Base-by-base conservation (phyloP, 2,888 invertebrate species). In the Cantharis flavilabris region DNA sequence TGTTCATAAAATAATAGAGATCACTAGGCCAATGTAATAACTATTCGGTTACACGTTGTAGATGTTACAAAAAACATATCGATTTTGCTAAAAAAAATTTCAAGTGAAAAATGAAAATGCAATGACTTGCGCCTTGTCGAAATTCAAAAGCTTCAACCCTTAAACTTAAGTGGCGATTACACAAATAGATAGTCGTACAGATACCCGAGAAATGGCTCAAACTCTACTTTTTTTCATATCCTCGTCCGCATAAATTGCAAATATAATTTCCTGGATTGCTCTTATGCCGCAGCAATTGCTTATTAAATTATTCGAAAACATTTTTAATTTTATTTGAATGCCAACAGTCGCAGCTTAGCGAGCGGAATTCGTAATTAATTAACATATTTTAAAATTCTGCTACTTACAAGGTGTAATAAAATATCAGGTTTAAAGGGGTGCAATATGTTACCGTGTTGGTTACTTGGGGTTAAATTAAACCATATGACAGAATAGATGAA, bases 91-190 rank as follows among this genome's bases (percentile, higher is more conserved):
- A 49, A 49, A 18, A 18, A 67, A 5, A 5, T n/a, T 18, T 3
- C 7, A 2, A 67, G 26, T 73, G 76, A 72, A 72, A 76, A 72
- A 72, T 76, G 63, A 70, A 72, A 70, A 72, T 71, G 62, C 18
- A 28, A 73, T 76, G 76, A 76, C 76, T 76, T 76, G 76, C 69
- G 71, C 65, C 67, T 62, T 74, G 23, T 75, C 26, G 33, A 16
- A 71, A 67, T 62, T 49, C 49, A 20, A 67, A 49, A 14, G 75
- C 20, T n/a, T 67, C 65, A 23, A 23, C 65, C 65, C 65, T 67
- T 67, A 20, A 20, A 67, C 26, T 13, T 67, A 67, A 67, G 65
- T 67, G 65, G 65, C 23, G 20, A 67, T 67, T 67, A 67, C n/a
- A 49, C n/a, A 49, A 49, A 49, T 49, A 9, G 49, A 49, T 49